These are phyloP conservation scores for Hypomecis punctinalis DNA, from an alignment of 2,888 invertebrate genomes.

Conservation along the genomic window DNA sequence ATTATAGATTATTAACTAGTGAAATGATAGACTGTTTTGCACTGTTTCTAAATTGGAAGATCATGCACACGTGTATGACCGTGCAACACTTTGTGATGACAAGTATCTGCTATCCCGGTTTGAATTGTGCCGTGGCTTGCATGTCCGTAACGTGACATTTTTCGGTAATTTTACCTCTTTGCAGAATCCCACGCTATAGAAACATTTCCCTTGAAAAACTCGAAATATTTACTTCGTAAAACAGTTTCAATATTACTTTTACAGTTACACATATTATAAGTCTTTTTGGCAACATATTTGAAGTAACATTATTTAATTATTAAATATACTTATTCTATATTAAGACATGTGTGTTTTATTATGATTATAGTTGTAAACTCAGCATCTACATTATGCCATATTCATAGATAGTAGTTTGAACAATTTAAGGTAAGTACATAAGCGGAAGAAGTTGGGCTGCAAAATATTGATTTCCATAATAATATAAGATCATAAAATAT, in stretches of 20 bases:
- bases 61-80: conserved; percentile 48
- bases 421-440: background rate
- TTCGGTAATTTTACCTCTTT: conserved; percentile 55
- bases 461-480: background rate
- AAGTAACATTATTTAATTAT: conserved; percentile 85
- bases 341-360: conserved; percentile 77
- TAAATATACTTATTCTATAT: conserved; percentile 85
- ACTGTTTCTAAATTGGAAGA: conserved; percentile 71
- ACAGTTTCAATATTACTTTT: conserved; percentile 81
- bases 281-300: conserved; percentile 84
- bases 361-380: too few species aligned
- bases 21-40: conserved; percentile 82
- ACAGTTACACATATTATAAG: conserved; percentile 79
- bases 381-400: too few species aligned
- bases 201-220: conserved; percentile 69
- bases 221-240: conserved; percentile 80
- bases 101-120: conserved; percentile 53
- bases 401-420: too few species aligned
- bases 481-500: too few species aligned
- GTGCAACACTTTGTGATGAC: conserved; percentile 73
- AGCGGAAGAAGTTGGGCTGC: background rate
- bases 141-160: conserved; percentile 52
- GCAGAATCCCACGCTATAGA: conserved; percentile 63
- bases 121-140: conserved; percentile 48
- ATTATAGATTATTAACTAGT: conserved; percentile 75